These are phyloP conservation scores for Aphelenchoides fujianensis DNA, from an alignment of 1,140 invertebrate genomes.

Conservation along the genomic window DNA sequence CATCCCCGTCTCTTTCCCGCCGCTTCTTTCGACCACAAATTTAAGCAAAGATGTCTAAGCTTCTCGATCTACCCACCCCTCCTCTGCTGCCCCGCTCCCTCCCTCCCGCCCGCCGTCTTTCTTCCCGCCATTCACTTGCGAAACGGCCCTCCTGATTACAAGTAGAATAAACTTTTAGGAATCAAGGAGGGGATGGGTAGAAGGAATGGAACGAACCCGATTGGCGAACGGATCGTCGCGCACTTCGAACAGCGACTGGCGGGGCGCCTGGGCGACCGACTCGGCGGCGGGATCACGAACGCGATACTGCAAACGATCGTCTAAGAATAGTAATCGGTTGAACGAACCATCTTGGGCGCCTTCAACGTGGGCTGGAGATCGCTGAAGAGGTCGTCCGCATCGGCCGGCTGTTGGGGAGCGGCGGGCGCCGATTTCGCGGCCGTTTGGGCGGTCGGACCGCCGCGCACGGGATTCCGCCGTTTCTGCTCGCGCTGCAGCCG, in stretches of 20 bases:
- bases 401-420: background rate
- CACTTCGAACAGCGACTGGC: slow-evolving; percentile 33
- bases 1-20: no score
- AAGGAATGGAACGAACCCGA: slow-evolving; percentile 19
- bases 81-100: no score
- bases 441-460: background rate
- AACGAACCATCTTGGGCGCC: slow-evolving; percentile 36
- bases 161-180: slow-evolving; percentile 2
- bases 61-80: no score
- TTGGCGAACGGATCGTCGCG: slow-evolving; percentile 26
- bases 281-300: slow-evolving; percentile 19
- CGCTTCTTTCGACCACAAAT: no score
- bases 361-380: slow-evolving; percentile 39
- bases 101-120: no score
- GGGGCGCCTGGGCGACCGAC: background rate
- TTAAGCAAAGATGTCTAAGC: no score
- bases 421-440: background rate
- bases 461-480: background rate
- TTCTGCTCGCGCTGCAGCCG: slow-evolving; percentile 1
- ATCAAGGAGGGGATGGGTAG: no score
- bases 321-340: background rate
- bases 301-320: slow-evolving; percentile 14
- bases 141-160: no score
- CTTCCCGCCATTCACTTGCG: no score
- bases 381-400: slow-evolving; percentile 36